Conservation (phyloP, 37 sponge, comb jelly and placozoan genomes). For the Halichondria panicea region DNA sequence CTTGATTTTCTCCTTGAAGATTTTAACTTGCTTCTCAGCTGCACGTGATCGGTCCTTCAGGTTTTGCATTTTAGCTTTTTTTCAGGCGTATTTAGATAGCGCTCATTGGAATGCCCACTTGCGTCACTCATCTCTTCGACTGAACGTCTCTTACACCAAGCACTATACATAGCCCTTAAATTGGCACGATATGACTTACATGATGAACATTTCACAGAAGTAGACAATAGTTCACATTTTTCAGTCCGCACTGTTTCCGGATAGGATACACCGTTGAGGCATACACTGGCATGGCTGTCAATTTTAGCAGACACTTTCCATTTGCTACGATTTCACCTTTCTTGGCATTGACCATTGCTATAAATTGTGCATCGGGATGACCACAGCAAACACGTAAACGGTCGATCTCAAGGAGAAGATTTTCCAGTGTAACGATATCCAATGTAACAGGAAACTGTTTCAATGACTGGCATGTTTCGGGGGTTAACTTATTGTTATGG, state of each 20-base stretch:
- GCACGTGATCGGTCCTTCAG: not conserved
- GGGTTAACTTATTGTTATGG: not conserved
- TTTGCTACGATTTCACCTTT: slow-evolving; percentile 10
- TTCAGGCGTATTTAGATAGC: slow-evolving; percentile 11
- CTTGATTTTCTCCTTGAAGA: not conserved
- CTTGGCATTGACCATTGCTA: slow-evolving; percentile 25
- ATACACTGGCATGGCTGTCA: not conserved
- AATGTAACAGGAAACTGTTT: not conserved
- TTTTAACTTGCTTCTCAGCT: slow-evolving; percentile 1
- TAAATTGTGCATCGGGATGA: slow-evolving; percentile 19
- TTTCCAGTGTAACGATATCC: not conserved
- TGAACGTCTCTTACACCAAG: not conserved
- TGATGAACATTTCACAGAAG: slow-evolving; percentile 11
- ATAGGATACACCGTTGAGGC: slow-evolving; percentile 1
- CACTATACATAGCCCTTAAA: slow-evolving; percentile 14
- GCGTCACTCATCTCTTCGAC: not conserved
- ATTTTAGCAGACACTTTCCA: slow-evolving; percentile 12
- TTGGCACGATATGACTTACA: slow-evolving; percentile 11
- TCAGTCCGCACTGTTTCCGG: slow-evolving; percentile 13
- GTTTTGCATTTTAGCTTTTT: not conserved
- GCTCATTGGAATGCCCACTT: slow-evolving; percentile 6
- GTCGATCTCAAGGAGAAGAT: not conserved
- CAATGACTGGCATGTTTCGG: not conserved
- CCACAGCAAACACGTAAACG: slow-evolving; percentile 2
- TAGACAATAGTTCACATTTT: slow-evolving; percentile 7